phyloP scores from a whole-genome alignment of 2,888 invertebrate species.

The Ectobius pallidus region DNA sequence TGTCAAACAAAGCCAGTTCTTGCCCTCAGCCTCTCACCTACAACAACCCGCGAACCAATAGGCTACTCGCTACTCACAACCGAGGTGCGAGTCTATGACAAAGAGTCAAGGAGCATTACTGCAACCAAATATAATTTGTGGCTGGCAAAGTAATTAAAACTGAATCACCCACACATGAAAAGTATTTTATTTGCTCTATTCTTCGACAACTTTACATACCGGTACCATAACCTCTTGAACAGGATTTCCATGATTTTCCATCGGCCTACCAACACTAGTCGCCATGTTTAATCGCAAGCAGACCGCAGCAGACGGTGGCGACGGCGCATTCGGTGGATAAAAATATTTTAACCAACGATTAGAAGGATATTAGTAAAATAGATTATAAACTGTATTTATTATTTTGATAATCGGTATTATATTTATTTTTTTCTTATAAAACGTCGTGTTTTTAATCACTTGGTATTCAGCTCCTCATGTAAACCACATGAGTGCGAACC shows the following conservation, averaged over 20 bases:
- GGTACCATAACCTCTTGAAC: neutral
- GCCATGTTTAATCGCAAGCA: slow-evolving; percentile 51
- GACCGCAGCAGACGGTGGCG: slow-evolving; percentile 51
- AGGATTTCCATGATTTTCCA: slow-evolving; percentile 46
- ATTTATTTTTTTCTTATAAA: neutral
- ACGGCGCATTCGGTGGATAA: slow-evolving; percentile 44
- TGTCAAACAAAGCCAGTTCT: slow-evolving; percentile 17
- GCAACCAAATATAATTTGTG: too few species aligned
- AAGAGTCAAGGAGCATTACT: too few species aligned
- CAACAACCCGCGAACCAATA: slow-evolving; percentile 16
- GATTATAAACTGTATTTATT: neutral
- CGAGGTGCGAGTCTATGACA: slow-evolving; percentile 26
- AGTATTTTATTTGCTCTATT: neutral
- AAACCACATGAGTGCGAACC: slow-evolving; percentile 35
- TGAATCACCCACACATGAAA: too few species aligned
- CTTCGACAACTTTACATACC: slow-evolving; percentile 11
- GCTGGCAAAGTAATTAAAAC: too few species aligned
- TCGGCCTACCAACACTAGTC: slow-evolving; percentile 52
- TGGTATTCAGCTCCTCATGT: slow-evolving; percentile 21
- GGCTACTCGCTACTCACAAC: neutral
- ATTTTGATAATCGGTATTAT: neutral
- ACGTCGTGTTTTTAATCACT: too few species aligned
- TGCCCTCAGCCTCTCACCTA: neutral
- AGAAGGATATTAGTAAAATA: too few species aligned
- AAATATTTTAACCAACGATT: neutral